Base-by-base conservation (phyloP, 2,113 vertebrate genomes). In the Petrocephalus microphthalmus region DNA sequence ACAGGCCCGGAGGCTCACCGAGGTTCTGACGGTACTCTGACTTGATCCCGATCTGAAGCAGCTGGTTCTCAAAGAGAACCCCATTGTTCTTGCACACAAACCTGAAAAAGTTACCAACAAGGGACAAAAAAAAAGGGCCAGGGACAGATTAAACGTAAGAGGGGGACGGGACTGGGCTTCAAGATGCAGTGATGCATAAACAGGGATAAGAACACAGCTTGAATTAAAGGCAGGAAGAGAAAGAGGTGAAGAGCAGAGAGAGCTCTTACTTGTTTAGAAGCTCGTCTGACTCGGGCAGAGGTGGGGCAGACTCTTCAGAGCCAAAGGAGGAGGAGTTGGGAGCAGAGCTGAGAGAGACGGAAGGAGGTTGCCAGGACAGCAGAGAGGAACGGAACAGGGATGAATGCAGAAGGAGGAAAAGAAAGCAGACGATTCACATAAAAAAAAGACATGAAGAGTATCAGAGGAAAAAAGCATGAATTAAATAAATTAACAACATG, bases 71-170 rank as follows among this genome's bases (percentile, higher is more conserved):
- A 92, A 98, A 98, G 86, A 98, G 94, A 89, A 98, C 97, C 0
- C 97, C 97, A 0, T 97, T 98, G 91, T 98, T 98, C 95, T 98
- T 98, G 93, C 97, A 98, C 86, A 98, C 97, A 90, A 98, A 98
- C 94, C 97, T 98, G 47, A 60, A 25, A 37, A 25, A 37, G 51
- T 84, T 19, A 57, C 22, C 10, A 1, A 84, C 6, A 60, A 29
- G 33, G 22, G 89, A 6, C 86, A 89, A 11, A 22, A 19, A n/a
- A n/a, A 85, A 52, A 85, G 51, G 81, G 47, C 42, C 47, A 53
- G 51, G 51, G 49, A 54, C 84, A 85, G 49, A 85, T 53, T 54
- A 85, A 85, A 51, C 11, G 81, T 49, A n/a, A 51, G 81, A 33
- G 20, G 84, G 13, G 22, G 25, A n/a, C 0, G 19, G 47, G 20